A percentile compares a stretch with the other conserved stretches of the same genome.
These are phyloP conservation scores for Siniperca scherzeri DNA, from an alignment of 2,797 vertebrate genomes.

Conservation along the genomic window DNA sequence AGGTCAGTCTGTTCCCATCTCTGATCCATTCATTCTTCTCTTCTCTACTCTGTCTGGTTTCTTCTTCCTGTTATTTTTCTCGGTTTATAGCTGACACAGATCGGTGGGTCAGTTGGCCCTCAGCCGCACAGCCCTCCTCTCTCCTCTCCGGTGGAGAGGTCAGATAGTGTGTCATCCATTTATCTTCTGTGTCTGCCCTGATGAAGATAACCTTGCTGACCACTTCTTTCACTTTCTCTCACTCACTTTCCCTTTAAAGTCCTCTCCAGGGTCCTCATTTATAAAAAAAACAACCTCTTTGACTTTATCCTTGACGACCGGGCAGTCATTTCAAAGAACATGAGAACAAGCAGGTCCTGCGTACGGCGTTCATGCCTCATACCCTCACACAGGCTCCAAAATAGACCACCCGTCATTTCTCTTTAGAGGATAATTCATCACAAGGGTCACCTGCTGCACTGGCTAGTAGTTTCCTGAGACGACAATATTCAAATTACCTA, in stretches of 20 bases:
- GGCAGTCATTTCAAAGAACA: not conserved
- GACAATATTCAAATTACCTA: not conserved
- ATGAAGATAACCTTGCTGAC: conserved; percentile 32
- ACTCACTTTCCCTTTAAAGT: not conserved
- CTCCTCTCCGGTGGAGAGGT: conserved; percentile 27
- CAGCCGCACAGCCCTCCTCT: not conserved
- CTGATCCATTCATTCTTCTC: not conserved
- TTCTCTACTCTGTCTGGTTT: not conserved
- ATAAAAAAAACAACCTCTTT: not conserved
- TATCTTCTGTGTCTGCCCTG: conserved; percentile 24
- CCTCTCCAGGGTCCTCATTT: conserved; percentile 24
- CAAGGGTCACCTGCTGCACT: not conserved
- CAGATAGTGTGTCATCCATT: conserved; percentile 26
- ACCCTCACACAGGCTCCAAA: not conserved
- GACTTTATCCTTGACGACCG: not conserved
- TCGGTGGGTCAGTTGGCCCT: not conserved
- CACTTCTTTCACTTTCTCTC: conserved; percentile 10
- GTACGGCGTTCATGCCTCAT: not conserved
- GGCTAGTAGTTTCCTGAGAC: not conserved
- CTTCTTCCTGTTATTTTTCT: not conserved
- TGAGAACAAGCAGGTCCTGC: not conserved
- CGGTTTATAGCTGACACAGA: conserved; percentile 22
- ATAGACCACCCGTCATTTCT: not conserved
- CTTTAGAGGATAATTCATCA: not conserved
- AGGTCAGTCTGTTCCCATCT: conserved; percentile 83